Evolutionary conservation across 2,888 invertebrate species (phyloP).

Genomic region (Drosophila mimetica): DNA sequence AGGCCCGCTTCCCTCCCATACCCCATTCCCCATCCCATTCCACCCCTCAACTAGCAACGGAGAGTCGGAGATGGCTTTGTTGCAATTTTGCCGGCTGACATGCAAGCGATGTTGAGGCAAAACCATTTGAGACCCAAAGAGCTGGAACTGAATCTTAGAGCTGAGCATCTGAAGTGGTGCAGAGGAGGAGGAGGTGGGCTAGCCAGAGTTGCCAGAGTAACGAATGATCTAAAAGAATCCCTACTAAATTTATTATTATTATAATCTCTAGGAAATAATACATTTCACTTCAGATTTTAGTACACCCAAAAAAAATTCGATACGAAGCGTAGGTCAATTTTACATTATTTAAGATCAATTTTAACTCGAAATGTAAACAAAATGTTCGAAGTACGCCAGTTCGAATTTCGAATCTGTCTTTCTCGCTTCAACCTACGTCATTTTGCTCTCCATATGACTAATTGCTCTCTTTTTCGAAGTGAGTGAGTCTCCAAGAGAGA

Average conservation of each 20-base stretch:
- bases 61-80: constrained; percentile 63
- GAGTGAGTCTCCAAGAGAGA: no score
- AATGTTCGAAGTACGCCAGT: no score
- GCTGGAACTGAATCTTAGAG: constrained; percentile 31
- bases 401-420: no score
- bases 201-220: constrained; percentile 20
- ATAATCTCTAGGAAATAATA: no score
- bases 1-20: constrained; percentile 24
- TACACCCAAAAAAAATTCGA: no score
- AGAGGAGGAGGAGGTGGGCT: constrained; percentile 13
- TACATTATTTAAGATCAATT: no score
- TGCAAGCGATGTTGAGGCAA: constrained; percentile 40
- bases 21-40: neutral
- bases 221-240: neutral
- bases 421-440: no score
- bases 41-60: neutral
- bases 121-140: constrained; percentile 35
- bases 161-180: constrained; percentile 34
- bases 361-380: no score
- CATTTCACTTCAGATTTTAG: no score
- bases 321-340: no score
- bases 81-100: constrained; percentile 66
- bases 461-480: no score
- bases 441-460: no score
- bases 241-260: neutral